Conservation (phyloP, 92 coral and sea anemone genomes). For the Hydrozoanthus gracilis region DNA sequence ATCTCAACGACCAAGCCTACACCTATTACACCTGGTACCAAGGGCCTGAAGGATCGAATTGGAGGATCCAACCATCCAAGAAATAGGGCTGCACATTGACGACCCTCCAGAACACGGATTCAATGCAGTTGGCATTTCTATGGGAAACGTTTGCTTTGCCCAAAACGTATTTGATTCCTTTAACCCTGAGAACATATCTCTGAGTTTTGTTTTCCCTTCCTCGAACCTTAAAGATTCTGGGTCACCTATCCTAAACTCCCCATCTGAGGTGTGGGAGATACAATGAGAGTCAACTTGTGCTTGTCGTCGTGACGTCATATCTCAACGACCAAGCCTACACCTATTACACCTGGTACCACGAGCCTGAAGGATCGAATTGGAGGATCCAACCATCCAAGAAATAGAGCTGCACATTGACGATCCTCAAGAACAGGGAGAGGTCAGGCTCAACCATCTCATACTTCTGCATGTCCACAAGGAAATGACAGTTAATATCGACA, state of each 20-base stretch:
- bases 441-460: conserved; percentile 44
- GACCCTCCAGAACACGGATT: conserved; percentile 4
- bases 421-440: too few species aligned
- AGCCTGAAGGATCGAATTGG: conserved; percentile 18
- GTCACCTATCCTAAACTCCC: neutral
- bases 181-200: neutral
- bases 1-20: neutral
- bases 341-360: conserved; percentile 13
- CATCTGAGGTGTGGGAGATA: conserved; percentile 12
- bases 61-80: too few species aligned
- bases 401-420: too few species aligned
- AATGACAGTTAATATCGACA: conserved; percentile 52
- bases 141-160: neutral
- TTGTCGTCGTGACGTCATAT: neutral
- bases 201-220: conserved; percentile 12
- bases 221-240: neutral
- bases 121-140: neutral
- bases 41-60: neutral
- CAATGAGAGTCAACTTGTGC: conserved; percentile 7
- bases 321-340: neutral
- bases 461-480: conserved; percentile 65
- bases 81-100: neutral
- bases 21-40: conserved; percentile 15
- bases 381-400: too few species aligned
- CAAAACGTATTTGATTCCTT: neutral